phyloP scores from a whole-genome alignment of 2,113 vertebrate species.

The Malurus alboscapulatus region DNA sequence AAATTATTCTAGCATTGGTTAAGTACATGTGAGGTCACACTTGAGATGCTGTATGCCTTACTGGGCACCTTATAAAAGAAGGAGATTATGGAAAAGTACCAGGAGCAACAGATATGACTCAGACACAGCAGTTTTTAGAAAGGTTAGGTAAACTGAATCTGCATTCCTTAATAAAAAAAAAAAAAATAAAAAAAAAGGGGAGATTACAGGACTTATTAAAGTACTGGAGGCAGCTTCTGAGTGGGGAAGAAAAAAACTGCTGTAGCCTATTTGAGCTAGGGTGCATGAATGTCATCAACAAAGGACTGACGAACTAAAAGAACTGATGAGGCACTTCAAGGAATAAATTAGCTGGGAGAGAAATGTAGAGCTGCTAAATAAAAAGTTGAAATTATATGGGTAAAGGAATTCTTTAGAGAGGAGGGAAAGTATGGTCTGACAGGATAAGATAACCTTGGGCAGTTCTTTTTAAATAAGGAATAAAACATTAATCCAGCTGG shows the following conservation, averaged over 20 bases:
- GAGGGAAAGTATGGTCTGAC: neutral
- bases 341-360: constrained; percentile 41
- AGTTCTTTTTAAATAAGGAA: constrained; percentile 33
- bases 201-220: constrained; percentile 43
- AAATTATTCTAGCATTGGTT: constrained; percentile 65
- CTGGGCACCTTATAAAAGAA: constrained; percentile 59
- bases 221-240: constrained; percentile 14
- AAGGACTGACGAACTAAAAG: constrained; percentile 30
- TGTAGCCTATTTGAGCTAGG: neutral
- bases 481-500: constrained; percentile 21
- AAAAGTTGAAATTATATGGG: constrained; percentile 48
- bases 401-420: constrained; percentile 24
- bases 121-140: constrained; percentile 19
- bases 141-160: constrained; percentile 56
- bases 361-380: constrained; percentile 40
- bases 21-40: constrained; percentile 56
- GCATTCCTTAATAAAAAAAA: constrained; percentile 19
- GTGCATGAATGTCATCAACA: constrained; percentile 41
- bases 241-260: neutral
- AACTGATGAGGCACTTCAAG: constrained; percentile 12
- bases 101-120: constrained; percentile 63
- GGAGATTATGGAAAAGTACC: constrained; percentile 54
- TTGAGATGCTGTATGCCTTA: constrained; percentile 32
- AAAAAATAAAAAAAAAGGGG: neutral
- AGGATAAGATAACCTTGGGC: constrained; percentile 50